Base-by-base conservation (phyloP, 2,888 invertebrate species). In the Plagiodera versicolora region DNA sequence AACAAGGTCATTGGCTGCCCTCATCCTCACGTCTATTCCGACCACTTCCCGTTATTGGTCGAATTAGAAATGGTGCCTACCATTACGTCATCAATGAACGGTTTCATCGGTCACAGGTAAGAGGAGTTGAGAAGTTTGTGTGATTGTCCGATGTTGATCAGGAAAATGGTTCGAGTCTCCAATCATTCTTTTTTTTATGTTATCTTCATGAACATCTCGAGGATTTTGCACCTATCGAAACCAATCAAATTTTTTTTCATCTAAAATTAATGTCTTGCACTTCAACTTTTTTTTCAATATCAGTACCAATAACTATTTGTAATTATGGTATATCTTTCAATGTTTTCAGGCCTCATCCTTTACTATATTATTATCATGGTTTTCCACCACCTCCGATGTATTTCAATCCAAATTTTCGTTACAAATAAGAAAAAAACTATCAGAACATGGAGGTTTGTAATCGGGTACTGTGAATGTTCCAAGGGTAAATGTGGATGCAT, bases 1-100 rank as follows among this genome's bases (percentile, higher is more conserved):
- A 95, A 98, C 83, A 98, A 98, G 83, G 93, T 99, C 64, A 91
- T 96, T 64, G 99, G 98, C 67, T 98, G 97, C 81, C 98, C 98
- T 11, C 97, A 98, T 83, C 97, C 97, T 58, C 95, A 96, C 81
- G 89, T 98, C 83, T 97, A 96, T 74, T 97, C 96, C 77, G 95
- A 95, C 84, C 95, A 95, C 83, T 95, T 95, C 82, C 94, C 95
- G 54, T 84, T 95, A 67, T 84, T 95, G 75, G 95, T 94, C 63
- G 95, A 95, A 81, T 81, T 95, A 75, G 95, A 95, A 82, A 90
- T 95, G 88, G 88, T 89, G 71, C 92, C 93, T 62, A 89, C 88
- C 73, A 85, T 89, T 77, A 84, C 86, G 76, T 84, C 86, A 75
- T 81, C 84, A 69, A 87, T 89, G 75, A 93, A 93, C 83, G 93